Evolutionary conservation across 2,113 vertebrate species (phyloP).

Genomic region (Caloenas nicobarica): DNA sequence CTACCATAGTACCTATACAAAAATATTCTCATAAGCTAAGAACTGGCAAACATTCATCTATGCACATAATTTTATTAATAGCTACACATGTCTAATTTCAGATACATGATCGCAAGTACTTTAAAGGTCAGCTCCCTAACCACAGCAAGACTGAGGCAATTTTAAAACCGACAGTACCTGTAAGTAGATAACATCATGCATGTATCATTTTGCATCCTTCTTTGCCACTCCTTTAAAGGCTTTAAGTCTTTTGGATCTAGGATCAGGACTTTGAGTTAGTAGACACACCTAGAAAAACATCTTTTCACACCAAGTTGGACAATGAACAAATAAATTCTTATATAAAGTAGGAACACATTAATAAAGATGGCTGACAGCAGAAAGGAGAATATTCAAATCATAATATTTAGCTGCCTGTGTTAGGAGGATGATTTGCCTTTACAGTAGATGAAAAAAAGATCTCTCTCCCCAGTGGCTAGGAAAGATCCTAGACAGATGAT

Average conservation of each 20-base stretch:
- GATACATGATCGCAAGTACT: neutral
- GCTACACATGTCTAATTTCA: neutral
- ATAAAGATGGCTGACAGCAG: neutral
- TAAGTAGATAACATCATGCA: neutral
- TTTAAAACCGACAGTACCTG: neutral
- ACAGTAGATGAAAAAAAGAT: neutral
- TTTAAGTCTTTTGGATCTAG: neutral
- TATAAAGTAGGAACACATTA: neutral
- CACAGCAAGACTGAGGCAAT: neutral
- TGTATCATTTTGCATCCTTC: neutral
- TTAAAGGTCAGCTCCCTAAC: neutral
- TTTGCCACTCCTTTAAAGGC: neutral
- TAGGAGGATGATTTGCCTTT: neutral
- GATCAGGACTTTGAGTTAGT: neutral
- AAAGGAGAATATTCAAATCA: neutral
- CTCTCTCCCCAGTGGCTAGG: neutral
- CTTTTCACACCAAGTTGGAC: slow-evolving; percentile 4
- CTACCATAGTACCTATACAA: neutral
- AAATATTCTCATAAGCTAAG: neutral
- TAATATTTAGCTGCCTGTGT: neutral
- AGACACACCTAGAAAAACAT: neutral
- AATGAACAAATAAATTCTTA: slow-evolving; percentile 19
- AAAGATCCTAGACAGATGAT: neutral
- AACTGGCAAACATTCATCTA: neutral
- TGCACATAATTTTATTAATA: neutral